Conservation (phyloP, 2,797 vertebrate species). For the Hyperoplus immaculatus region DNA sequence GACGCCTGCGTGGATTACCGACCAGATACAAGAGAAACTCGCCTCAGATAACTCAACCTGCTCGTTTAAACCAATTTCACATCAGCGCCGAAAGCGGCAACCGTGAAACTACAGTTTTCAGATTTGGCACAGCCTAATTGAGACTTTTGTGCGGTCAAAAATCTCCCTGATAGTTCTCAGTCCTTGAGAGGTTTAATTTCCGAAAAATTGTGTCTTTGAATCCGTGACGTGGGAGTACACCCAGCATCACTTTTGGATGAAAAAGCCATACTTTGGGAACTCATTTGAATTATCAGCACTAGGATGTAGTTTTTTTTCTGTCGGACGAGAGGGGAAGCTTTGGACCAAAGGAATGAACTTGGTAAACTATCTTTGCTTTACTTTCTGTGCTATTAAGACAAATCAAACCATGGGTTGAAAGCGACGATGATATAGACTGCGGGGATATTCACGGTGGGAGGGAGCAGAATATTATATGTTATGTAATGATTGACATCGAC, state of each 20-base stretch:
- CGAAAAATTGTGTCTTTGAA: conserved; percentile 26
- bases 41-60: conserved; percentile 44
- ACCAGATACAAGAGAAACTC: not conserved
- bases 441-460: conserved; percentile 79
- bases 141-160: conserved; percentile 38
- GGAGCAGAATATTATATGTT: conserved; percentile 74
- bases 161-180: conserved; percentile 13
- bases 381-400: conserved; percentile 68
- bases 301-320: conserved; percentile 69
- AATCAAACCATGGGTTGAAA: conserved; percentile 81
- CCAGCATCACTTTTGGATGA: conserved; percentile 52
- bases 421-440: conserved; percentile 60
- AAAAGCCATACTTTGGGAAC: conserved; percentile 41
- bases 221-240: conserved; percentile 57
- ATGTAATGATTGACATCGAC: conserved; percentile 80
- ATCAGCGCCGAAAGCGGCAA: conserved; percentile 19
- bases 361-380: conserved; percentile 35
- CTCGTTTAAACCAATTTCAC: conserved; percentile 22
- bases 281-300: conserved; percentile 19
- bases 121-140: conserved; percentile 12
- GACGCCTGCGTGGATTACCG: conserved; percentile 52
- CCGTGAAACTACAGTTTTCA: conserved; percentile 47
- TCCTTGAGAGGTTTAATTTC: not conserved
- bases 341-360: conserved; percentile 71
- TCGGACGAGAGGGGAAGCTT: conserved; percentile 36